Evolutionary conservation across 1,140 invertebrate species (phyloP).

Genomic region (Pseudomyrmex flavicornis): DNA sequence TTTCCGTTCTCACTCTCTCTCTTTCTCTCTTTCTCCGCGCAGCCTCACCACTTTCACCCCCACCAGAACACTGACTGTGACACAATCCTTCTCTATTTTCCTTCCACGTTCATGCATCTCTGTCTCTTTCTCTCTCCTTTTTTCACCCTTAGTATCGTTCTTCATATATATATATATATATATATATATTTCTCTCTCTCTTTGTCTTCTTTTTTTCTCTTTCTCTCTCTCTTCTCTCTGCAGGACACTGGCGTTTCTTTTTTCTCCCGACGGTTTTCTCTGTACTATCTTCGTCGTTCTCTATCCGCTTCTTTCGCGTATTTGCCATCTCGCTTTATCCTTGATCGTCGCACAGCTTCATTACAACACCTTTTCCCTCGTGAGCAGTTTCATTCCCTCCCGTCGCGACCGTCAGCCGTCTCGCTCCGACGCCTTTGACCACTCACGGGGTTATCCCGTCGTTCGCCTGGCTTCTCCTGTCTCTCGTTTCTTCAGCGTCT

Average conservation of each 20-base stretch:
- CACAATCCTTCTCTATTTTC: slow-evolving; percentile 68
- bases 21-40: slow-evolving; percentile 43
- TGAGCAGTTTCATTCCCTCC: slow-evolving; percentile 68
- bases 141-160: slow-evolving; percentile 41
- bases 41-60: slow-evolving; percentile 56
- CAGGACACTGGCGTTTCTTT: slow-evolving; percentile 4
- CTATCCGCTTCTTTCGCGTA: slow-evolving; percentile 24
- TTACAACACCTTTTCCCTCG: slow-evolving; percentile 78
- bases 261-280: slow-evolving; percentile 14
- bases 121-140: slow-evolving; percentile 15
- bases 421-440: slow-evolving; percentile 71
- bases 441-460: slow-evolving; percentile 67
- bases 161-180: slow-evolving; percentile 7
- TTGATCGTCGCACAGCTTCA: slow-evolving; percentile 72
- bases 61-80: slow-evolving; percentile 66
- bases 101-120: slow-evolving; percentile 16
- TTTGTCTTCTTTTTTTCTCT: slow-evolving; percentile 27
- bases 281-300: slow-evolving; percentile 63
- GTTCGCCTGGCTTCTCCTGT: slow-evolving; percentile 39
- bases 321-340: slow-evolving; percentile 28
- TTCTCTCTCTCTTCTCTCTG: slow-evolving; percentile 19
- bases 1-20: slow-evolving; percentile 19
- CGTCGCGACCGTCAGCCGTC: slow-evolving; percentile 65
- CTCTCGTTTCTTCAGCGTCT: slow-evolving; percentile 29
- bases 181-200: no score